Base-by-base conservation (phyloP, 2,888 invertebrate species). In the Dolichomitus sp. region DNA sequence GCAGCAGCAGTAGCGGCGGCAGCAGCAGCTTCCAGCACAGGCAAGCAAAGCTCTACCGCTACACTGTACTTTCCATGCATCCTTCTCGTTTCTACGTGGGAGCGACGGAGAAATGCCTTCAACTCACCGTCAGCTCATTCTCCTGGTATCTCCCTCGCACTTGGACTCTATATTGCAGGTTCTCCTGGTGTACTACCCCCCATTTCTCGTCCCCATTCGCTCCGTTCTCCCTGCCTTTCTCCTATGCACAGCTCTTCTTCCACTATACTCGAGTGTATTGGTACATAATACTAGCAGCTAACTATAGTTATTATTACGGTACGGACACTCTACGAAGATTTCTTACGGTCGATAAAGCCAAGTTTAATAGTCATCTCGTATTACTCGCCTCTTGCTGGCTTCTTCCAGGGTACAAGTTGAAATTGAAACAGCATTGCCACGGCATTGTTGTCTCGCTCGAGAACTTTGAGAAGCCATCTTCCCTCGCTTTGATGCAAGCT, bases 21-120 rank as follows among this genome's bases (percentile, higher is more conserved):
- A 59, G 40, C 77, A 65, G 76, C 54, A 59, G 65, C 74, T 52
- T 57, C 54, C 61, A 19, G 27, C 79, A 48, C 50, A 80, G 74
- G 65, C 80, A 81, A 85, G 88, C 75, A 85, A 89, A 75, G 72
- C 76, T 84, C 72, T 23, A 33, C 30, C 75, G 79, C 76, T 68
- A 76, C 72, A 76, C 70, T 74, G 76, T 80, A 83, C 75, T 77
- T 80, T 77, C 48, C 73, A 76, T 54, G 80, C 83, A 63, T 83
- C 52, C 54, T 30, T 63, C 37, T 50, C 65, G 5, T 17, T 14
- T n/a, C 4, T n/a, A 2, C 17, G 27, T 14, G 42, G 7, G 66
- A 19, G 59, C 59, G 52, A 69, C 17, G 27, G 45, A 48, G 69
- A 69, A 57, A 70, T 57, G 17, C 30, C 37, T 73, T 77, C 80